Conservation (phyloP, 2,113 vertebrate species). For the Tragelaphus scriptus region DNA sequence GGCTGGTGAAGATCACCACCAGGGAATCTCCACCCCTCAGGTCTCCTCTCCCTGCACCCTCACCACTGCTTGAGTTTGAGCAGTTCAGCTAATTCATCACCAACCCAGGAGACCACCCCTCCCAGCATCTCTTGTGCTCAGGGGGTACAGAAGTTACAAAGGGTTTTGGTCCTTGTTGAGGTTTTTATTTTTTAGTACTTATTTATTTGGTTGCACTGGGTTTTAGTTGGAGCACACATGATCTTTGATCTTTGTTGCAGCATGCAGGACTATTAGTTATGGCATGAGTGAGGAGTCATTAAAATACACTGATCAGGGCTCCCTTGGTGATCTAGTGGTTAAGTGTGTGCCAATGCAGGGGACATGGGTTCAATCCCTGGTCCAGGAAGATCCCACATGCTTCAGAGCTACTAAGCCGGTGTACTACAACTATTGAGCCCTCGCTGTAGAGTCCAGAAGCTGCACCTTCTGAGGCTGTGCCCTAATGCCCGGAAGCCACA, state of each 20-base stretch:
- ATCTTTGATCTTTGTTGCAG: neutral
- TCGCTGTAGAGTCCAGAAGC: neutral
- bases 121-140: neutral
- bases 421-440: neutral
- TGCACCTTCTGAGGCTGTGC: neutral
- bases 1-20: neutral
- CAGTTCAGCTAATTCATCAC: neutral
- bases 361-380: neutral
- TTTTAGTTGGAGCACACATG: neutral
- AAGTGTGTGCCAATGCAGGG: neutral
- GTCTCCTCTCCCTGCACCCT: neutral
- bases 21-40: neutral
- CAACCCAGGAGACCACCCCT: fast-evolving
- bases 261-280: neutral
- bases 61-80: neutral
- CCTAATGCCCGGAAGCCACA: fast-evolving
- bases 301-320: neutral
- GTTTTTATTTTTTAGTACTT: neutral
- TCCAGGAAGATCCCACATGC: neutral
- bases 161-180: neutral
- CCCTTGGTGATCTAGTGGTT: neutral
- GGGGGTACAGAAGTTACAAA: neutral
- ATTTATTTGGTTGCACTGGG: neutral
- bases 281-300: neutral
- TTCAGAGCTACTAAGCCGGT: neutral